Evolutionary conservation across 2,888 invertebrate species (phyloP).

Genomic region (Rhimphoctona megacephalus): DNA sequence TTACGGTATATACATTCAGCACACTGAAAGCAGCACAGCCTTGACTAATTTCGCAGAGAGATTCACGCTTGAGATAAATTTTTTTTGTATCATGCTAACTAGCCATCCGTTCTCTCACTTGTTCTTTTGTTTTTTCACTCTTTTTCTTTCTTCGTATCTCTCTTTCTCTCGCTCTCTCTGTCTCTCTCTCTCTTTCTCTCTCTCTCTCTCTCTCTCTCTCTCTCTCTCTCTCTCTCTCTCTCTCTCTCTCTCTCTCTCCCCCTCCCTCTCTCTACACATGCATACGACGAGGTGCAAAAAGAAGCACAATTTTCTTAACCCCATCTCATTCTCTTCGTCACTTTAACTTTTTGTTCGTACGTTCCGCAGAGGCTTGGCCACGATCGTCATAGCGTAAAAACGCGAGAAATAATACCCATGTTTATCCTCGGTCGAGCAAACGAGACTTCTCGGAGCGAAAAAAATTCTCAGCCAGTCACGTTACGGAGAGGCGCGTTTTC

Average conservation of each 20-base stretch:
- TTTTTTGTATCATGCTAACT: constrained; percentile 53
- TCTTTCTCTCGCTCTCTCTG: neutral
- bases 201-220: neutral
- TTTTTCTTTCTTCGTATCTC: neutral
- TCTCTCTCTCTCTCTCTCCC: neutral
- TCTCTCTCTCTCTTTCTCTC: neutral
- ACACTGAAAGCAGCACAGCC: constrained; percentile 38
- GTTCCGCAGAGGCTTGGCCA: constrained; percentile 23
- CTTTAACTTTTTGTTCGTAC: constrained; percentile 48
- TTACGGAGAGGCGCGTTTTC: constrained; percentile 22
- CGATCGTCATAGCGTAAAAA: constrained; percentile 53
- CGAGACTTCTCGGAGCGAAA: constrained; percentile 35
- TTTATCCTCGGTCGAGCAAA: constrained; percentile 42
- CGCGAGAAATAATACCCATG: constrained; percentile 57
- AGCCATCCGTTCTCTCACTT: constrained; percentile 11
- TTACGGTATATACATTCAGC: neutral
- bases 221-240: neutral
- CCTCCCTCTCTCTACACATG: neutral
- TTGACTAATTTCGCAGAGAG: constrained; percentile 60
- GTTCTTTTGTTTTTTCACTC: neutral
- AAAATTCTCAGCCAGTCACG: constrained; percentile 47
- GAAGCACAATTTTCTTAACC: constrained; percentile 33
- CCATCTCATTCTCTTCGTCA: constrained; percentile 53
- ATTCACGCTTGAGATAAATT: constrained; percentile 65
- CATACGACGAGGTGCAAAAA: constrained; percentile 15